Evolutionary conservation across 1,140 invertebrate genomes (phyloP).

Genomic region (Brachionus rubens): DNA sequence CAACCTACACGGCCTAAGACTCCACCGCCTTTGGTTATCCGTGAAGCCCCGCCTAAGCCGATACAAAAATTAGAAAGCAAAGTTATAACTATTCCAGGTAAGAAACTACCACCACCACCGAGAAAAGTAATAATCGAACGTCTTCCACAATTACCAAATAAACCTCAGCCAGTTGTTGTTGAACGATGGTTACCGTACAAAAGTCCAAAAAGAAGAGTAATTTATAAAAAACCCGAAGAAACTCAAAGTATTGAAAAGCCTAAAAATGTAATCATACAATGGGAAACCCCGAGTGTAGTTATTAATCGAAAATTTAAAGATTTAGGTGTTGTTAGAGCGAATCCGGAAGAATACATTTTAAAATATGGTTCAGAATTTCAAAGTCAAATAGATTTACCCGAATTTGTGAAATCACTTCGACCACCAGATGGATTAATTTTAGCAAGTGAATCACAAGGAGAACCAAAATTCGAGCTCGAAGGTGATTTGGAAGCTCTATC

Average conservation of each 20-base stretch:
- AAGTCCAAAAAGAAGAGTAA: slow-evolving; percentile 30
- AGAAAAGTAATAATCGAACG: slow-evolving; percentile 46
- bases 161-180: slow-evolving; percentile 41
- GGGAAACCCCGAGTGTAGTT: background rate
- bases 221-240: slow-evolving; percentile 22
- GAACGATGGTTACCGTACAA: slow-evolving; percentile 46
- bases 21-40: slow-evolving; percentile 33
- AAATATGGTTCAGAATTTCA: background rate
- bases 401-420: background rate
- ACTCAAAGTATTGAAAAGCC: background rate
- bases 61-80: background rate
- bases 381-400: background rate
- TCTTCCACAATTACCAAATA: slow-evolving; percentile 23
- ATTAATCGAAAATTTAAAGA: slow-evolving; percentile 25
- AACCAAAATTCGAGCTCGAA: background rate
- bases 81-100: background rate
- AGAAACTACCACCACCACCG: slow-evolving; percentile 40
- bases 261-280: slow-evolving; percentile 46
- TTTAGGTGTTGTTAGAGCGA: slow-evolving; percentile 33
- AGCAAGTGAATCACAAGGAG: background rate
- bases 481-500: slow-evolving; percentile 1
- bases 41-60: slow-evolving; percentile 38
- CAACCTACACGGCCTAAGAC: background rate
- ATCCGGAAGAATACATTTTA: slow-evolving; percentile 35
- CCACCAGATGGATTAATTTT: background rate